Base-by-base conservation (phyloP, 2,888 invertebrate genomes). In the Zaprionus lineosus region DNA sequence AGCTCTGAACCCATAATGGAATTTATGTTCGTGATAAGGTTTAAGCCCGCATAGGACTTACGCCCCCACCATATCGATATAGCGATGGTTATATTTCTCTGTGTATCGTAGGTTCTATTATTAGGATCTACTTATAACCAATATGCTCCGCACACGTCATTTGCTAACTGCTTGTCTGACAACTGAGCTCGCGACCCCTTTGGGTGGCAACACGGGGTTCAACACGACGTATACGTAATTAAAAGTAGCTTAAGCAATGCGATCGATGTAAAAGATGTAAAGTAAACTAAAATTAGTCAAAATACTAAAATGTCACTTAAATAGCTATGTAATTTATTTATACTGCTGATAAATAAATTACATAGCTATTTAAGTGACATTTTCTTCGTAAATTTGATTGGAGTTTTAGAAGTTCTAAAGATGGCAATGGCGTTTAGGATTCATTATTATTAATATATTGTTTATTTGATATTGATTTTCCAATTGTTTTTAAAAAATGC, bases 31-130 rank as follows among this genome's bases (percentile, higher is more conserved):
- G 28, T 62, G 76, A 77, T 77, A 77, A 77, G 82, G 74, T 18
- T n/a, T 77, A 68, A 73, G 43, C 82, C 76, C 76, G 73, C 81
- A 84, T 76, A 55, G 69, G 61, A 55, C 56, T 24, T 44, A 63
- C 76, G 48, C 58, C 81, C 57, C 29, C 76, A 60, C 59, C 34
- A 50, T 61, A 67, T 55, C 68, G 43, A 33, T 29, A 3, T 24
- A 24, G 4, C 37, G 19, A 18, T 51, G 46, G 53, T 2, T 39
- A n/a, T 47, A 9, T 41, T 12, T 29, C 16, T 19, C 36, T 33
- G 37, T 37, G 44, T 47, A 47, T 37, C 21, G 34, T 14, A 41
- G 46, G 73, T 76, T 75, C 79, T 61, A 79, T 61, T 83, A 79
- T 55, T 67, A 12, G 37, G 34, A 34, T 83, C 59, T 79, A 71